Conservation (phyloP, 1,140 invertebrate species). For the Neelides sp. region DNA sequence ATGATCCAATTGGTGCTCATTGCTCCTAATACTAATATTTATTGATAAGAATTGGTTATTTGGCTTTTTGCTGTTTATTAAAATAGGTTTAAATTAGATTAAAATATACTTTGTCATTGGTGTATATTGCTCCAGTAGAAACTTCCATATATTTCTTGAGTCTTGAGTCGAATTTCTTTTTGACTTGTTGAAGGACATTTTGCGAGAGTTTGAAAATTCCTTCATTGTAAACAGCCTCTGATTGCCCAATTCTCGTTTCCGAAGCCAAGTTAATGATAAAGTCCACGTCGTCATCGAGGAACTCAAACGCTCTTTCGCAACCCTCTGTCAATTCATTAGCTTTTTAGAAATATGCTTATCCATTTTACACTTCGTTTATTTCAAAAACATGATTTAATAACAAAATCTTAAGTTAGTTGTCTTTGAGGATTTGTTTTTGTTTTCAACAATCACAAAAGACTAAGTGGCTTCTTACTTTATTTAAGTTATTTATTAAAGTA, state of each 20-base stretch:
- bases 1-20: no score
- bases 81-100: no score
- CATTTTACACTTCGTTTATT: background rate
- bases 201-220: slow-evolving; percentile 70
- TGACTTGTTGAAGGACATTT: slow-evolving; percentile 53
- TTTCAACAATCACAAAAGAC: background rate
- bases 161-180: slow-evolving; percentile 28
- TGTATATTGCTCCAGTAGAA: slow-evolving; percentile 66
- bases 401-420: slow-evolving; percentile 5
- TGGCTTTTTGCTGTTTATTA: no score
- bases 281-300: slow-evolving; percentile 49
- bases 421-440: background rate
- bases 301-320: slow-evolving; percentile 58
- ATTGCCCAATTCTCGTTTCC: slow-evolving; percentile 75
- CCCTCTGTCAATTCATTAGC: slow-evolving; percentile 53
- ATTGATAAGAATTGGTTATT: no score
- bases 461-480: no score
- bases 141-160: slow-evolving; percentile 64
- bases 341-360: no score
- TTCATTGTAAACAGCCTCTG: slow-evolving; percentile 76
- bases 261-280: slow-evolving; percentile 78
- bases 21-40: no score
- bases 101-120: slow-evolving; percentile 70
- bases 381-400: no score
- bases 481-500: no score